A percentile compares a stretch with the other conserved stretches of the same genome.
phyloP scores from a whole-genome alignment of 37 sponge, comb jelly and placozoan species.

The Mnemiopsis leidyi region DNA sequence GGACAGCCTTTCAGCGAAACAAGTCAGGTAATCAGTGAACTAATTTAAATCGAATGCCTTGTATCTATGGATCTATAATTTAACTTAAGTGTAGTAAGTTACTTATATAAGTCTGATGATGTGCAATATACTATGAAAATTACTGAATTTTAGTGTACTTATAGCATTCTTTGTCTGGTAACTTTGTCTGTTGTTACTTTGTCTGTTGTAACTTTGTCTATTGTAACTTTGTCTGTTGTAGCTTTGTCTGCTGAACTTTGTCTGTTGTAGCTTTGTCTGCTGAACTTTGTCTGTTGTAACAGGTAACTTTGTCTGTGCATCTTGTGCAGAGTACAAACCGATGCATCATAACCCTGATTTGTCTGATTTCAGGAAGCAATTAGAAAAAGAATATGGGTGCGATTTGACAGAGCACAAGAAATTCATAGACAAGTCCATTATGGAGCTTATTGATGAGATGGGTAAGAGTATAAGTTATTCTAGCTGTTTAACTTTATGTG shows the following conservation, averaged over 20 bases:
- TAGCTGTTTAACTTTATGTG: no score
- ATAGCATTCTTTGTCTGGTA: no score
- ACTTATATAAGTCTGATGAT: not conserved
- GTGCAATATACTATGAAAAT: not conserved
- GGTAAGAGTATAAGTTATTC: conserved; percentile 25
- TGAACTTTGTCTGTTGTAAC: no score
- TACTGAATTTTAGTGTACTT: not conserved
- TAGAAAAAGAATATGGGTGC: conserved; percentile 44
- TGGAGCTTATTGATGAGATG: conserved; percentile 58
- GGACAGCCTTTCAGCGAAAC: conserved; percentile 48
- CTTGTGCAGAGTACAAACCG: no score
- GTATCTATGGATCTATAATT: no score
- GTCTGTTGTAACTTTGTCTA: no score
- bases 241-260: no score
- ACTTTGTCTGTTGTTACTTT: no score
- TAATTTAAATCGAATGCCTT: not conserved
- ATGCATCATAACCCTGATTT: no score
- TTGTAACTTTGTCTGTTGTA: no score
- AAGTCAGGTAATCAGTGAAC: conserved; percentile 62
- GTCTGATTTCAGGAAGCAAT: conserved; percentile 50
- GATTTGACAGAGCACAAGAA: conserved; percentile 60
- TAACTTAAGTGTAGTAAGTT: not conserved
- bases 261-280: no score
- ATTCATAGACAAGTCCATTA: conserved; percentile 42
- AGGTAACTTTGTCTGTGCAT: no score